Base-by-base conservation (phyloP, 2,113 vertebrate species). In the Hydrochoerus hydrochaeris region DNA sequence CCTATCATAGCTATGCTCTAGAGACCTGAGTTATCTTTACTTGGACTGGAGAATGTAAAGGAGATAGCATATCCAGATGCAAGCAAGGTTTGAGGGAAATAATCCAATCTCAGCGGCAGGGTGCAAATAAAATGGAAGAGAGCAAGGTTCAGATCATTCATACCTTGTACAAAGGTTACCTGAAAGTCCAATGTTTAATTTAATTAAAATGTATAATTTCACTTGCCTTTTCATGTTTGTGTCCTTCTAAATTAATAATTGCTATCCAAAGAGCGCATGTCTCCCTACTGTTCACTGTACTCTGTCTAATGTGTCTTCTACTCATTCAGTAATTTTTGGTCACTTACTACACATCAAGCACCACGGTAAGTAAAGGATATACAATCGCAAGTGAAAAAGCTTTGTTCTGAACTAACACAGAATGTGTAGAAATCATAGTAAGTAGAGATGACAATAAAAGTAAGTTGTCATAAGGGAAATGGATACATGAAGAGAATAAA, bases 191-290 rank as follows among this genome's bases (percentile, higher is more conserved):
- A 35, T 54, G 41, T 85, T 89, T 75, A 52, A 58, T 46, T 46
- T 92, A 41, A 81, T 46, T 67, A n/a, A 63, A 86, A 75, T 86
- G 54, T 38, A 85, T 78, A 22, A 83, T 9, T 12, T 32, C 26
- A 60, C 24, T 93, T 93, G 46, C 69, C 19, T 69, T 89, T 69
- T 52, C 38, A 62, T 44, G 69, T 94, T 73, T 44, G 75, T 49
- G 46, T 62, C 8, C 46, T 11, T 46, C 26, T 62, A 62, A 62
- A 62, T 62, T 62, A 28, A 41, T 35, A 49, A 87, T 46, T 54
- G 5, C 28, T 73, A 44, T 4, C 11, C 81, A 32, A 90, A 95
- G 88, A 30, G 3, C 38, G 5, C 7, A 3, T 30, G 4, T 20
- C 5, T 81, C 49, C 26, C 30, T 77, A 1, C 44, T 82, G 30